Base-by-base conservation (phyloP, 2,888 invertebrate genomes). In the Melieria crassipennis region DNA sequence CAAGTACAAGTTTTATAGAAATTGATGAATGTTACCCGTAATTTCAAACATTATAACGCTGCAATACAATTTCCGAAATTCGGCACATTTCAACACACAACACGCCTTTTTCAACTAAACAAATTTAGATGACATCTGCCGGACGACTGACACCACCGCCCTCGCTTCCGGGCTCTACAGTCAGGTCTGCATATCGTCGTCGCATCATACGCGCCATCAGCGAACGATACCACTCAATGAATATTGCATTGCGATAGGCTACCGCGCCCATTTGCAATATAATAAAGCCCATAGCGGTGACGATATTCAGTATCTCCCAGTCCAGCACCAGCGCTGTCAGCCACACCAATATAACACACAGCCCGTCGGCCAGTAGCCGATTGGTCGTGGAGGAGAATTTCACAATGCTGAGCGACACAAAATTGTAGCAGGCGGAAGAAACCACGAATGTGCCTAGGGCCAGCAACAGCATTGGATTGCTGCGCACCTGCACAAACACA, bases 371-470 rank as follows among this genome's bases (percentile, higher is more conserved):
- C 10, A 97, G 93, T 93, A 96, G 94, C 75, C 97, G 89, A 4
- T 95, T 95, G 0, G 96, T 96, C 1, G 98, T 97, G 2, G 95
- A 97, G 81, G 97, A 90, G 85, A 97, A 95, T 87, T 97, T 98
- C 0, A 97, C 96, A 4, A 98, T 94, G 82, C 94, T 94, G 75
- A 97, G 92, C 9, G 96, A 96, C 75, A 95, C 92, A 86, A 94
- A 97, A 86, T 96, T 97, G 88, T 97, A 97, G 87, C 97, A 94
- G 0, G 97, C 95, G 77, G 97, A 97, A 65, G 96, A 96, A 43
- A 95, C 81, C 42, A 94, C 89, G 83, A 88, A 88, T 90, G 93
- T 92, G 69, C 89, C 77, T 66, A 94, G 88, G 11, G 94, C 92
- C 67, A 92, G 78, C 11, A 91, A 80, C n/a, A 96, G 88, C 75